These are phyloP conservation scores for Lepidurus couesii DNA, from an alignment of 1,140 invertebrate species.

Conservation along the genomic window DNA sequence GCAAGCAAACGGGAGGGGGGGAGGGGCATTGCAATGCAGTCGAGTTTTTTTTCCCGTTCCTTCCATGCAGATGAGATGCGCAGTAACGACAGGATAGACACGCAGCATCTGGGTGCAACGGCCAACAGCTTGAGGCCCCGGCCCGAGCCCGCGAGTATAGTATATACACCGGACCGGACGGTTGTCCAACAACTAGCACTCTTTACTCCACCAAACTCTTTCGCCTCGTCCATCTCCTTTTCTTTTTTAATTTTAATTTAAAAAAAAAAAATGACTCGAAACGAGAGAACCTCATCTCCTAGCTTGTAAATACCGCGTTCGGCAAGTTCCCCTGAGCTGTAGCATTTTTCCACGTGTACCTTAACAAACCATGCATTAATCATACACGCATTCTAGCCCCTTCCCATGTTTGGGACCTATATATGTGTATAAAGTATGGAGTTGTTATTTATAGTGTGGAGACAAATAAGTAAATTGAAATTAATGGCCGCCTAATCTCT, in stretches of 20 bases:
- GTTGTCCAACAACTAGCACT: neutral
- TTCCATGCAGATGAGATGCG: slow-evolving; percentile 9
- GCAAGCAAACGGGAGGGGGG: neutral
- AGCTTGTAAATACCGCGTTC: neutral
- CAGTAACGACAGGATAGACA: neutral
- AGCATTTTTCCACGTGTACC: slow-evolving; percentile 16
- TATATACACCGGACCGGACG: too few species aligned
- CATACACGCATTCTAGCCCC: slow-evolving; percentile 17
- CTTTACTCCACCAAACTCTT: neutral
- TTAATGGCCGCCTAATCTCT: neutral
- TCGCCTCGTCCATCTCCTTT: neutral
- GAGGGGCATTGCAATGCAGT: neutral
- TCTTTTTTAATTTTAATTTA: neutral
- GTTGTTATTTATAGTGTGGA: slow-evolving; percentile 8
- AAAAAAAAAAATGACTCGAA: neutral
- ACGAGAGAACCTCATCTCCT: neutral
- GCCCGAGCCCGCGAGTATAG: too few species aligned
- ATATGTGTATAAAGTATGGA: neutral
- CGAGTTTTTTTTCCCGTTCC: neutral
- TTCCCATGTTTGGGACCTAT: slow-evolving; percentile 11
- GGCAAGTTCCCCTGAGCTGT: neutral
- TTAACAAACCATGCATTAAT: slow-evolving; percentile 22
- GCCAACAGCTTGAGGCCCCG: neutral
- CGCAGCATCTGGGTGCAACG: slow-evolving; percentile 16
- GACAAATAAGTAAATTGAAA: slow-evolving; percentile 18